Conservation (phyloP, 1,140 invertebrate species). For the Drosophila triauraria region DNA sequence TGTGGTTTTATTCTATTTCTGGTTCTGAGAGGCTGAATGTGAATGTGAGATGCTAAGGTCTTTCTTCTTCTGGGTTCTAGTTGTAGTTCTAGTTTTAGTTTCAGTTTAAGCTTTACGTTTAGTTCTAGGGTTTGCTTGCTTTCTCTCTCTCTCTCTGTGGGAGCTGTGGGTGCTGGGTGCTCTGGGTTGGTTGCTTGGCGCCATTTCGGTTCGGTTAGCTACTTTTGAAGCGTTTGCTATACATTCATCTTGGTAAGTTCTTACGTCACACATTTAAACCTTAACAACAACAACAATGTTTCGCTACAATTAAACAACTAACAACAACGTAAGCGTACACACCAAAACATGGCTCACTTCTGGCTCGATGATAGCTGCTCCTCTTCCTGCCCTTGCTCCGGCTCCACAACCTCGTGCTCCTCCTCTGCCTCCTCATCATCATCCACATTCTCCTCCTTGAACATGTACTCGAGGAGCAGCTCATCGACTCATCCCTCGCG, state of each 20-base stretch:
- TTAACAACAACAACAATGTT: slow-evolving; percentile 82
- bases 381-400: slow-evolving; percentile 35
- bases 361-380: slow-evolving; percentile 36
- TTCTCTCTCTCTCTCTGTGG: slow-evolving; percentile 1
- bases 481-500: slow-evolving; percentile 80
- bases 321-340: slow-evolving; percentile 81
- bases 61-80: slow-evolving; percentile 17
- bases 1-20: slow-evolving; percentile 66
- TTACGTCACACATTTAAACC: slow-evolving; percentile 75
- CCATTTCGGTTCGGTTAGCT: slow-evolving; percentile 50
- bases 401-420: slow-evolving; percentile 14
- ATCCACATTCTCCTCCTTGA: slow-evolving; percentile 65
- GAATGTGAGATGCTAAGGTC: slow-evolving; percentile 32
- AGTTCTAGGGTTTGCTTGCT: slow-evolving; percentile 7
- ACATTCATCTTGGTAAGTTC: slow-evolving; percentile 70
- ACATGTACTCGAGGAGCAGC: slow-evolving; percentile 71
- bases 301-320: slow-evolving; percentile 83
- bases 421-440: slow-evolving; percentile 24
- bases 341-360: slow-evolving; percentile 55
- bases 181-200: slow-evolving; percentile 47
- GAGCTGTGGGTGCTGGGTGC: slow-evolving; percentile 31
- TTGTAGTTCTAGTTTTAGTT: slow-evolving; percentile 24
- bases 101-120: slow-evolving; percentile 13
- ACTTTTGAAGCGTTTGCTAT: slow-evolving; percentile 77
- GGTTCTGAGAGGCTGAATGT: slow-evolving; percentile 14